Conservation (phyloP, 2,888 invertebrate genomes). For the Coleophora deauratella region DNA sequence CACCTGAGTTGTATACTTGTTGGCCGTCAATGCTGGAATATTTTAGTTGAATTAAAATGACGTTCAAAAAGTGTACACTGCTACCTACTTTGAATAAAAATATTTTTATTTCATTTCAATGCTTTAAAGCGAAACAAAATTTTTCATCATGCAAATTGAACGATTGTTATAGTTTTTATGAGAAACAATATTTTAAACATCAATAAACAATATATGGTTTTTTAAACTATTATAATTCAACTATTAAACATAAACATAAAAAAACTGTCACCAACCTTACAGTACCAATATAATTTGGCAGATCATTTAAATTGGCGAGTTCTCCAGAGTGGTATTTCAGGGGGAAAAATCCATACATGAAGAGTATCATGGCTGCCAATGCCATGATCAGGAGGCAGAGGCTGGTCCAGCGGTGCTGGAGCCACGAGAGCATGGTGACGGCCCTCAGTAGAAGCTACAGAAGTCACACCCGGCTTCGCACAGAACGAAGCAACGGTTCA, state of each 20-base stretch:
- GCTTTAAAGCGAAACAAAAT: neutral
- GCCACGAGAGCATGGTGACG: constrained; percentile 47
- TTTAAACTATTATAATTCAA: too few relatives aligned
- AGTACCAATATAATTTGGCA: constrained; percentile 69
- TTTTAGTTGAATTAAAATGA: constrained; percentile 1
- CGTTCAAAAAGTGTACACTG: too few relatives aligned
- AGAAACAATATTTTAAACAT: neutral
- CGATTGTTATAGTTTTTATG: neutral
- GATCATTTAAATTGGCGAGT: constrained; percentile 60
- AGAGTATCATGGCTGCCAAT: constrained; percentile 54
- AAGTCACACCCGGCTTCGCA: constrained; percentile 1
- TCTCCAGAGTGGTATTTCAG: constrained; percentile 67
- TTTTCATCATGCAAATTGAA: neutral
- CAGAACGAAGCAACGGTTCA: constrained; percentile 12
- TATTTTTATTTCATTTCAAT: neutral
- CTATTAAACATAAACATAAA: too few relatives aligned
- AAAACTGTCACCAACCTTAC: constrained; percentile 52
- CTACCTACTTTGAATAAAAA: too few relatives aligned
- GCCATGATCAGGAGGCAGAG: constrained; percentile 52
- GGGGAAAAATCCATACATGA: constrained; percentile 77
- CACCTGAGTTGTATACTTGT: constrained; percentile 56
- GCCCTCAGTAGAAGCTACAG: neutral
- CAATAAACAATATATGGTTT: too few relatives aligned
- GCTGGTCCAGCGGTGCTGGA: constrained; percentile 59
- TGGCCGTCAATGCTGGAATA: constrained; percentile 59